Percentiles rank a stretch among this genome's conserved stretches.
Evolutionary conservation across 2,888 invertebrate genomes (phyloP).

Genomic region (Tupiocoris notatus): DNA sequence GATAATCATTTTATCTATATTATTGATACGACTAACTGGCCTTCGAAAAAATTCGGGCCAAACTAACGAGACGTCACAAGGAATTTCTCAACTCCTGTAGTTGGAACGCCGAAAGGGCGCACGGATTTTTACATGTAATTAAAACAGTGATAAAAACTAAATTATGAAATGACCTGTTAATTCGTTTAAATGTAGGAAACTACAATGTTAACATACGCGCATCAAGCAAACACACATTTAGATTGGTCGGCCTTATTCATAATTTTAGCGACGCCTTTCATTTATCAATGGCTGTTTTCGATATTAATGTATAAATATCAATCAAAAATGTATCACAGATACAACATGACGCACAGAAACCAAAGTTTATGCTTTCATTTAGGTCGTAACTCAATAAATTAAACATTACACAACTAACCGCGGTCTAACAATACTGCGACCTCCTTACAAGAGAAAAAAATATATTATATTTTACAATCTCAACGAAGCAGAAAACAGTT

Average conservation of each 20-base stretch:
- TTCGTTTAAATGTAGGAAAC: no score
- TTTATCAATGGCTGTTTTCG: neutral
- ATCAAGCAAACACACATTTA: neutral
- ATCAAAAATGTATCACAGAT: conserved; percentile 32
- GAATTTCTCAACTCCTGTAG: no score
- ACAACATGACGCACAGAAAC: conserved; percentile 13
- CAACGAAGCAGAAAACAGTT: neutral
- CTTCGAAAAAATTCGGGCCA: no score
- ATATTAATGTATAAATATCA: conserved; percentile 12
- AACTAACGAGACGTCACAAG: no score
- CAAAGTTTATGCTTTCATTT: neutral
- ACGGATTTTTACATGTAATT: no score
- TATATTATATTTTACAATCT: neutral
- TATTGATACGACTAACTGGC: no score
- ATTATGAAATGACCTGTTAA: no score
- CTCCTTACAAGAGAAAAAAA: neutral
- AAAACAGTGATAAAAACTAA: no score
- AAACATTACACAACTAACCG: neutral
- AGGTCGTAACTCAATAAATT: neutral
- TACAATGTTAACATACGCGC: no score
- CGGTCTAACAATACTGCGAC: neutral
- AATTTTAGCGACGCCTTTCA: neutral
- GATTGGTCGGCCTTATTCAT: conserved; percentile 29
- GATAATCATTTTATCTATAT: no score
- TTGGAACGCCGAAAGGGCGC: no score